phyloP scores from a whole-genome alignment of 2,797 vertebrate genomes.

The Sebastes cheni region DNA sequence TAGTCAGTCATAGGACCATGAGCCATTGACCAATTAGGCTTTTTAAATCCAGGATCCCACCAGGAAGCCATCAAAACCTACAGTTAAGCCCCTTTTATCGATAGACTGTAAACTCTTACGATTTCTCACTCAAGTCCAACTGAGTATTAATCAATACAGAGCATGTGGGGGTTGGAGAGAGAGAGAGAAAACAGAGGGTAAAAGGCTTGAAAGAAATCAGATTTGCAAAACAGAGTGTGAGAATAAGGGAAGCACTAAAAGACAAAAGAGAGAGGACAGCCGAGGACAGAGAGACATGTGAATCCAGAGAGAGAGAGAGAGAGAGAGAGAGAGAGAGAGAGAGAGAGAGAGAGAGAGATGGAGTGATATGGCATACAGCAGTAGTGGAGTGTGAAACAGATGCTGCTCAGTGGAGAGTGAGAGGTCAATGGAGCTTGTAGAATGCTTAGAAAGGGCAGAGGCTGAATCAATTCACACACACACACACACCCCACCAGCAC shows the following conservation, averaged over 20 bases:
- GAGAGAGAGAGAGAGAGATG: constrained; percentile 81
- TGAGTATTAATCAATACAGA: constrained; percentile 46
- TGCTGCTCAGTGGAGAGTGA: constrained; percentile 86
- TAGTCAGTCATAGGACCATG: not conserved
- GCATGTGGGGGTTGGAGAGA: not conserved
- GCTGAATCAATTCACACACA: constrained; percentile 88
- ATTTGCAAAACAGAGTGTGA: constrained; percentile 25
- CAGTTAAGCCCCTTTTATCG: constrained; percentile 24
- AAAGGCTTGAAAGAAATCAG: constrained; percentile 3
- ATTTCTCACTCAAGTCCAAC: constrained; percentile 35
- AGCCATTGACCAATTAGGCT: constrained; percentile 32
- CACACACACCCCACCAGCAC: constrained; percentile 57
- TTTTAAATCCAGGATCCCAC: constrained; percentile 27
- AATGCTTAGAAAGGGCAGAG: constrained; percentile 95
- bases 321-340: constrained; percentile 65
- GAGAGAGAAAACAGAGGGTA: not conserved
- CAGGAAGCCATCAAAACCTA: constrained; percentile 25
- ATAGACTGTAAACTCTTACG: constrained; percentile 37
- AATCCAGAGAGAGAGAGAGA: constrained; percentile 70
- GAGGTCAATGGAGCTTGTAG: constrained; percentile 96
- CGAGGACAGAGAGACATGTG: constrained; percentile 68
- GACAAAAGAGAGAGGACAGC: constrained; percentile 60
- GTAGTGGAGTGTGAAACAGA: constrained; percentile 87
- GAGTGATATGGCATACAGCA: constrained; percentile 81
- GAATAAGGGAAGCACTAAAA: constrained; percentile 7